Evolutionary conservation across 2,113 vertebrate genomes (phyloP).

Genomic region (Coryphaenoides rupestris): DNA sequence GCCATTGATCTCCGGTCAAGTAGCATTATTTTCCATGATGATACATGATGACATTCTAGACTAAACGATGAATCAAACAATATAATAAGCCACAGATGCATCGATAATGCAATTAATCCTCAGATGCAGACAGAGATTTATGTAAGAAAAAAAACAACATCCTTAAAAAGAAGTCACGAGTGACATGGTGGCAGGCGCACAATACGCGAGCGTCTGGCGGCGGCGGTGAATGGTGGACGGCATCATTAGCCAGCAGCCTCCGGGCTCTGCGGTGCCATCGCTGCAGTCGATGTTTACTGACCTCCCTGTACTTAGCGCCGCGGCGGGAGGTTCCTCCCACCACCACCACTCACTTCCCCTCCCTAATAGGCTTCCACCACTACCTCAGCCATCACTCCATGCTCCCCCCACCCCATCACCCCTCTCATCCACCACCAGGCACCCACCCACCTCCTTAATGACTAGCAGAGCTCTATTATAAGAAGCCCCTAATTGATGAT

Average conservation of each 20-base stretch:
- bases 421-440: too few relatives aligned
- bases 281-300: conserved; percentile 48
- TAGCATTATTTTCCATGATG: too few relatives aligned
- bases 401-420: conserved; percentile 31
- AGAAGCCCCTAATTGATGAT: conserved; percentile 55
- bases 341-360: conserved; percentile 29
- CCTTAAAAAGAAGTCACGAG: too few relatives aligned
- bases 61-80: too few relatives aligned
- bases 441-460: conserved; percentile 50
- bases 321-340: conserved; percentile 51
- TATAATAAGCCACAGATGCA: too few relatives aligned
- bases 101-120: too few relatives aligned
- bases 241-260: conserved; percentile 35
- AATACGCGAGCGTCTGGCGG: too few relatives aligned
- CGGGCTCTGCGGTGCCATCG: conserved; percentile 19
- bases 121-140: too few relatives aligned
- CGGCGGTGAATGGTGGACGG: conserved; percentile 39
- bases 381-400: conserved; percentile 50
- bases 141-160: too few relatives aligned
- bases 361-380: conserved; percentile 53
- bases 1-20: too few relatives aligned
- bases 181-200: too few relatives aligned
- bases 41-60: too few relatives aligned
- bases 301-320: conserved; percentile 42
- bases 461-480: conserved; percentile 45